Base-by-base conservation (phyloP, 2,888 invertebrate species). In the Chelonus formosanus region DNA sequence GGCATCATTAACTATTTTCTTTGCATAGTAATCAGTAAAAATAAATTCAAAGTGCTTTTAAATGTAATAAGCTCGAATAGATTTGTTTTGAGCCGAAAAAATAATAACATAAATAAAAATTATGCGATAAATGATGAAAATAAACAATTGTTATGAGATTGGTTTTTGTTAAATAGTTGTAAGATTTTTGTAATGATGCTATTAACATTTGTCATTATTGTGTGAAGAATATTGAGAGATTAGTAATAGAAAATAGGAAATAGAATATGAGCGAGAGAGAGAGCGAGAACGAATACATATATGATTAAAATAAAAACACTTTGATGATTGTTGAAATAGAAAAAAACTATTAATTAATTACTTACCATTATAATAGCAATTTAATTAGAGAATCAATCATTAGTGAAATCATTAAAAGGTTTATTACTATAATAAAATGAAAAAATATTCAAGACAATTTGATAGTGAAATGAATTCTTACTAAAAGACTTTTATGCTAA, bases 131-230 rank as follows among this genome's bases (percentile, higher is more conserved):
- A 71, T 63, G 67, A 72, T 67, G 62, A 67, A 72, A 67, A 70
- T 76, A 77, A 76, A 48, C 73, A 79, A 71, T 80, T 82, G 80
- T 82, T 81, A 80, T 68, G 73, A 79, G 76, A 76, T 79, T 79
- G 78, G 70, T 80, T 82, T 82, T 80, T 80, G 82, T 82, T 82
- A 75, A 82, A 80, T 82, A 82, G 80, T 82, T 82, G 77, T 82
- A 82, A 82, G 81, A 70, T 77, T 81, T 81, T 82, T 81, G 79
- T 82, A 82, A 81, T 73, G 75, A 78, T 69, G 79, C 77, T 78
- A 77, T 76, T 80, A 80, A 76, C 72, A 72, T 75, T 77, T 77
- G 79, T 78, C 76, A 77, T 74, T 72, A 72, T 75, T 73, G 59
- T 68, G 75, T 35, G 48, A 65, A 5, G n/a, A 63, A 54, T 65